These are phyloP conservation scores for Esox masquinongy DNA, from an alignment of 2,797 vertebrate genomes.

Conservation along the genomic window DNA sequence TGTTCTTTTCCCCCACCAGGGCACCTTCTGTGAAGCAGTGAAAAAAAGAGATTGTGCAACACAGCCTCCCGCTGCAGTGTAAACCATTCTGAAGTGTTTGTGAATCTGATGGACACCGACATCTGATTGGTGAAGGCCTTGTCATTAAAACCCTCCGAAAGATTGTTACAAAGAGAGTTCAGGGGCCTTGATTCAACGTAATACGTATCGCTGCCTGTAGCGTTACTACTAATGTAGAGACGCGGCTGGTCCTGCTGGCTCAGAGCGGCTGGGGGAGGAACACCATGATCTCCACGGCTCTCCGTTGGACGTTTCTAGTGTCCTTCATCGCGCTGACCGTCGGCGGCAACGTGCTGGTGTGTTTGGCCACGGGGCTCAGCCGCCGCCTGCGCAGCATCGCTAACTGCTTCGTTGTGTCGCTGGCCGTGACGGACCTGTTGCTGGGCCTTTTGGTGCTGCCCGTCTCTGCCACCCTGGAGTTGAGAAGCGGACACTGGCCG, in stretches of 20 bases:
- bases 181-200: conserved; percentile 21
- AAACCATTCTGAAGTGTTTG: conserved; percentile 11
- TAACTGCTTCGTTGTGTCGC: conserved; percentile 90
- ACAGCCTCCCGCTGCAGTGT: conserved; percentile 13
- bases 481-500: conserved; percentile 77
- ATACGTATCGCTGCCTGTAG: not conserved
- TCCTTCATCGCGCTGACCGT: conserved; percentile 82
- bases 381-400: conserved; percentile 82
- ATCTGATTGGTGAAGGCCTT: conserved; percentile 12
- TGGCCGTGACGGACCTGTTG: conserved; percentile 90
- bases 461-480: conserved; percentile 83
- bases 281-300: conserved; percentile 62
- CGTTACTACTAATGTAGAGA: conserved; percentile 8
- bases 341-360: conserved; percentile 88
- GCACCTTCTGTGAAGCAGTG: not conserved
- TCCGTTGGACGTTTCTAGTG: conserved; percentile 74
- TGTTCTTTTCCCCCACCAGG: conserved; percentile 38
- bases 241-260: conserved; percentile 3
- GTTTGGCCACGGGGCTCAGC: conserved; percentile 86
- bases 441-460: conserved; percentile 91
- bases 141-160: not conserved
- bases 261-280: not conserved
- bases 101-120: conserved; percentile 7
- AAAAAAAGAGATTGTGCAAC: conserved; percentile 22
- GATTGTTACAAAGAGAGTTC: not conserved